These are phyloP conservation scores for Diacarnus erythraeanus DNA, from an alignment of 37 sponge, comb jelly and placozoan genomes.

Conservation along the genomic window DNA sequence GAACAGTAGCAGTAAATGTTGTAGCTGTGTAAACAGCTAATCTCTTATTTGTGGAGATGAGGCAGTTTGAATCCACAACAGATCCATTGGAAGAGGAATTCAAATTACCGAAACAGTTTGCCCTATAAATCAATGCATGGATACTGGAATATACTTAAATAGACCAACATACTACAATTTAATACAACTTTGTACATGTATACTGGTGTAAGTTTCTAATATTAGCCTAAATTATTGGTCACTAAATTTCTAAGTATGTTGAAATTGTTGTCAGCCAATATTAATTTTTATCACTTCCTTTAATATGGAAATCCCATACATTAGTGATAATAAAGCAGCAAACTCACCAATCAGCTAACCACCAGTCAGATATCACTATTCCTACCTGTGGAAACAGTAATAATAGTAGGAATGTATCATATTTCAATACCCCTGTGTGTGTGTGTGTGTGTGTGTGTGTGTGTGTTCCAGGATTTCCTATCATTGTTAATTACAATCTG, in stretches of 20 bases:
- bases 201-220: too few species aligned
- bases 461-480: too few species aligned
- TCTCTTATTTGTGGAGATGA: slow-evolving; percentile 22
- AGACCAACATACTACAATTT: neutral
- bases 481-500: too few species aligned
- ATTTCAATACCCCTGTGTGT: too few species aligned
- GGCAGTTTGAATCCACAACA: neutral
- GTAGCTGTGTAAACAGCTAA: slow-evolving; percentile 47
- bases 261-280: too few species aligned
- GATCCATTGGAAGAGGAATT: neutral
- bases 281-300: too few species aligned
- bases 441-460: too few species aligned
- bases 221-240: too few species aligned
- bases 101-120: slow-evolving; percentile 19
- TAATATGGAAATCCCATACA: neutral
- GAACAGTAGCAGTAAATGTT: slow-evolving; percentile 2
- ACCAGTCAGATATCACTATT: slow-evolving; percentile 66
- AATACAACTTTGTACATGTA: too few species aligned
- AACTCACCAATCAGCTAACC: slow-evolving; percentile 70
- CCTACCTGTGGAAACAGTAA: slow-evolving; percentile 25
- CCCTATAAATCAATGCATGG: slow-evolving; percentile 42
- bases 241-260: too few species aligned
- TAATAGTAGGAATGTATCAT: too few species aligned
- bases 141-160: neutral
- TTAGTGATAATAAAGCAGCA: neutral